Evolutionary conservation across 2,888 invertebrate species (phyloP).

Genomic region (Syrphus vitripennis): DNA sequence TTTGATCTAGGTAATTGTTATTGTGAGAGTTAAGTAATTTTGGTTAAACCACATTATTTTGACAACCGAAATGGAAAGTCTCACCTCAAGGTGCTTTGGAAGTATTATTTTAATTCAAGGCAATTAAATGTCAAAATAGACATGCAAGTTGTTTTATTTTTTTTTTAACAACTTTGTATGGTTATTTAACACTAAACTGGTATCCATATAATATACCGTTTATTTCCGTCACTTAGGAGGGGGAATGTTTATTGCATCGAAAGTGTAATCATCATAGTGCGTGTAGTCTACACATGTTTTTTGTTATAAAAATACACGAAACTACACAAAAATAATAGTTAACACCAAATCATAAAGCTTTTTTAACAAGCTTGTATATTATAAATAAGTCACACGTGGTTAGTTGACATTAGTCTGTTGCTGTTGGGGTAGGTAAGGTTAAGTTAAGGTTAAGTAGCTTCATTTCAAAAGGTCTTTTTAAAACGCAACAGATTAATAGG

Average conservation of each 20-base stretch:
- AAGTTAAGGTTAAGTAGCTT: background rate
- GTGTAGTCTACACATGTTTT: background rate
- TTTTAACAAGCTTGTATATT: background rate
- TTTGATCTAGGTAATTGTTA: background rate
- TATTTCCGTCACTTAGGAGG: slow-evolving; percentile 19
- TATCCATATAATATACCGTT: background rate
- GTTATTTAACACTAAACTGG: slow-evolving; percentile 5
- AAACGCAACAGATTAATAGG: too few relatives aligned
- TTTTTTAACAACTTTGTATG: slow-evolving; percentile 2
- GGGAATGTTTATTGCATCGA: slow-evolving; percentile 1
- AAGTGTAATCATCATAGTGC: background rate
- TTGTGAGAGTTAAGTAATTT: background rate
- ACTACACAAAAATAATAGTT: background rate
- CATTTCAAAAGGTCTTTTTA: too few relatives aligned
- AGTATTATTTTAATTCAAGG: background rate
- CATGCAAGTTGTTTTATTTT: background rate
- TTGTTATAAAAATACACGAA: background rate
- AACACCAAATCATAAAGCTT: slow-evolving; percentile 1
- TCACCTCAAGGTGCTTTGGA: background rate
- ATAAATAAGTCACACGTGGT: background rate
- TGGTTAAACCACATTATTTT: background rate
- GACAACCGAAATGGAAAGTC: slow-evolving; percentile 27
- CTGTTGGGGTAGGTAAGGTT: background rate
- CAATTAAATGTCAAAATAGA: slow-evolving; percentile 1
- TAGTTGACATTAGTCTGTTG: background rate